phyloP scores from a whole-genome alignment of 2,113 vertebrate species.

The Anguilla rostrata region DNA sequence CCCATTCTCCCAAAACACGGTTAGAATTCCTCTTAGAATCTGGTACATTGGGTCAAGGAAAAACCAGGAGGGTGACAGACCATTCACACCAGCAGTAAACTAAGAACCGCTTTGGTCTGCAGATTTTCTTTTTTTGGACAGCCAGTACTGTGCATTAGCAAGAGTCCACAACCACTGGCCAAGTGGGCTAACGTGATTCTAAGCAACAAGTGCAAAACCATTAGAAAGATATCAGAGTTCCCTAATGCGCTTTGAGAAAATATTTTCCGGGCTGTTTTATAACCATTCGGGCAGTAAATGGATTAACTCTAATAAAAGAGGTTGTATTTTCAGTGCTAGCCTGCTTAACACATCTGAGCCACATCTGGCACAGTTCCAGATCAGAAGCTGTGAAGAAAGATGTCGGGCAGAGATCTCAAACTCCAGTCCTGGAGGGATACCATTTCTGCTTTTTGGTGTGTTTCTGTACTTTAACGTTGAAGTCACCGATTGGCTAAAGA shows the following conservation, averaged over 20 bases:
- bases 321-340: slow-evolving; percentile 47
- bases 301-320: slow-evolving; percentile 47
- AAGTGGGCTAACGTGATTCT: slow-evolving; percentile 50
- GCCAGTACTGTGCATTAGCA: slow-evolving; percentile 47
- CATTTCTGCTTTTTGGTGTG: too few relatives aligned
- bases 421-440: too few relatives aligned
- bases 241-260: slow-evolving; percentile 53
- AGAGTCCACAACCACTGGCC: slow-evolving; percentile 46
- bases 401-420: too few relatives aligned
- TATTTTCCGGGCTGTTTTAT: slow-evolving; percentile 54
- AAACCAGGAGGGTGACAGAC: slow-evolving; percentile 31
- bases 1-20: slow-evolving; percentile 68
- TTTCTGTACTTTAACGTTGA: too few relatives aligned
- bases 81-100: slow-evolving; percentile 44
- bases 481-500: too few relatives aligned
- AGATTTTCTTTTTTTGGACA: slow-evolving; percentile 33
- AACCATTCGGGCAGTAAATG: slow-evolving; percentile 49
- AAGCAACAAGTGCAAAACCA: slow-evolving; percentile 61
- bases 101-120: slow-evolving; percentile 46
- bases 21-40: slow-evolving; percentile 56
- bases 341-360: neutral
- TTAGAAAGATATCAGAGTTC: slow-evolving; percentile 54
- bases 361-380: neutral
- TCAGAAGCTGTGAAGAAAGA: neutral
- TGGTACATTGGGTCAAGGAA: slow-evolving; percentile 37